Base-by-base conservation (phyloP, 1,140 invertebrate genomes). In the Zeugodacus cucurbitae region DNA sequence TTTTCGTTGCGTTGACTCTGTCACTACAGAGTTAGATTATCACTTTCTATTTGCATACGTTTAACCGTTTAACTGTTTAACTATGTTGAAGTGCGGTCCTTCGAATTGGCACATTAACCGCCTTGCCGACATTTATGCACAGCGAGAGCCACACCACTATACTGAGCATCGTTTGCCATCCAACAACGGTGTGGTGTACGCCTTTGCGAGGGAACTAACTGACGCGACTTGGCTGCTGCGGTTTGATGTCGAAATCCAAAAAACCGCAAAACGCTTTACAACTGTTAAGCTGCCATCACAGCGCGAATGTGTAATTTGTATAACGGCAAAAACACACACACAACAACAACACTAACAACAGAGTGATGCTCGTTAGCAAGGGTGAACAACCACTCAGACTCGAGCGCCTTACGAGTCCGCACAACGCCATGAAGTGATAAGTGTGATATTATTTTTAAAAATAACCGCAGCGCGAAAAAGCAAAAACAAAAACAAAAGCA, bases 401-500 rank as follows among this genome's bases (percentile, higher is more conserved):
- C 32, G 10, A 2, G 22, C 67, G 64, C 11, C 11, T 32, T 29
- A 48, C 14, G 7, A 82, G 74, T 22, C 8, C 34, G 11, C 48
- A n/a, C 26, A 26, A 48, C 37, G 10, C 11, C 74, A 14, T 3
- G 10, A 82, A 48, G 32, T 20, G 32, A n/a, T 2, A 82, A 82
- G 37, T 44, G 74, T 82, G 41, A 54, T 82, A 82, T 82, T 82
- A 82, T 82, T 82, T 82, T 82, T 82, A 82, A 82, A 74, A 74
- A 37, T 74, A 74, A 82, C 22, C 22, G 37, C 37, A 74, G 37
- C 70, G 22, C n/a, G n/a, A n/a, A n/a, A 34, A 67, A 62, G 26
- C 59, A 62, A 34, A 32, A 67, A 67, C 29, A 62, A 62, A 26
- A 62, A 34, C 32, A 67, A 32, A 20, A 32, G 6, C 14, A 34